Evolutionary conservation across 2,113 vertebrate genomes (phyloP).

Genomic region (Centropristis striata): DNA sequence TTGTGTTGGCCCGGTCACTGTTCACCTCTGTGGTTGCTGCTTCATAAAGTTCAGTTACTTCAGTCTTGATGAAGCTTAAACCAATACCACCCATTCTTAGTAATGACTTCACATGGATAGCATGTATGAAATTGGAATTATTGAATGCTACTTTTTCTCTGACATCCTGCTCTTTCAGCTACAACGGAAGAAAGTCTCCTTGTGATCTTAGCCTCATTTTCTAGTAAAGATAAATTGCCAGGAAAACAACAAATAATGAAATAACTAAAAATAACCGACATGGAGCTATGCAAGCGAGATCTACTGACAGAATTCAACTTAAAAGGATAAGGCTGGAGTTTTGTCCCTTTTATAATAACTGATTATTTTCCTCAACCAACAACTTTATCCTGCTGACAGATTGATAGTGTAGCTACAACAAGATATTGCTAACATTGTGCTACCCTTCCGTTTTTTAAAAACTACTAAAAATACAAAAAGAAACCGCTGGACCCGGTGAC

Average conservation of each 20-base stretch:
- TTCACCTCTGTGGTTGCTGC: too few species aligned
- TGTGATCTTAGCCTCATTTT: slow-evolving; percentile 46
- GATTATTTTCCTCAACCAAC: neutral
- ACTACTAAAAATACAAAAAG: neutral
- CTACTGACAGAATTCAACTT: neutral
- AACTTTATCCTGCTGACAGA: neutral
- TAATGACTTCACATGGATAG: neutral
- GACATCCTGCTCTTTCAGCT: neutral
- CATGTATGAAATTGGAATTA: neutral
- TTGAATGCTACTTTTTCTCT: neutral
- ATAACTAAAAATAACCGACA: slow-evolving; percentile 14
- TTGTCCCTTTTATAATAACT: neutral
- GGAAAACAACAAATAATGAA: neutral
- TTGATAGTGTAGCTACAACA: neutral
- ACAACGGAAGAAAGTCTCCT: neutral
- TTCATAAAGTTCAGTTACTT: too few species aligned
- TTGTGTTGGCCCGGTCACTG: too few species aligned
- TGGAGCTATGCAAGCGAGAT: slow-evolving; percentile 7
- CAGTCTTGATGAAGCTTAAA: too few species aligned
- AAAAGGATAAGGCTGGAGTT: slow-evolving; percentile 1
- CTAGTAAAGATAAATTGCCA: slow-evolving; percentile 7
- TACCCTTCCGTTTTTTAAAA: neutral
- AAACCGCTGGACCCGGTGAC: neutral
- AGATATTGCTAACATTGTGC: neutral
- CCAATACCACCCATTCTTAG: neutral